Conservation (phyloP, 2,888 invertebrate genomes). For the Eupeodes latifasciatus region DNA sequence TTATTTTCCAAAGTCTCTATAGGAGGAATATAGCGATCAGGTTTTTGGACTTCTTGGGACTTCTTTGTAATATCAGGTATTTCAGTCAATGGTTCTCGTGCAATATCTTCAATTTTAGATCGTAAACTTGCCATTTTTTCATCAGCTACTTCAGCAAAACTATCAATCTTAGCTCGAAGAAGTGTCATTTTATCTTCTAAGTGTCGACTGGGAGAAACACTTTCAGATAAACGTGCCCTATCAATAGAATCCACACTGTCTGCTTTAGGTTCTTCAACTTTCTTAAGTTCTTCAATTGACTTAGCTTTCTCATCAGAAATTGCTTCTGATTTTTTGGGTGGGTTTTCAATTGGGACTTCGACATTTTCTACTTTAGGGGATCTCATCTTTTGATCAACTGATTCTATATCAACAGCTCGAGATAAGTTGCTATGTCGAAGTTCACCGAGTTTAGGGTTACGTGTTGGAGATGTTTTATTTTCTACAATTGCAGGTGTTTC, state of each 20-base stretch:
- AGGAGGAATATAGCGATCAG: not conserved
- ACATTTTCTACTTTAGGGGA: not conserved
- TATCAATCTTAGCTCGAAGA: conserved; percentile 66
- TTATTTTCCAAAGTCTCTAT: not conserved
- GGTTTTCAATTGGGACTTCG: not conserved
- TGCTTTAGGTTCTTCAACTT: not conserved
- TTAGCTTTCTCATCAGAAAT: not conserved
- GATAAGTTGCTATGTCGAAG: conserved; percentile 55
- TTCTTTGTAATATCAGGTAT: not conserved
- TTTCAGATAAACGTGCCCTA: conserved; percentile 40
- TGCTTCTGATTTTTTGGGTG: not conserved
- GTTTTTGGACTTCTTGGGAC: not conserved
- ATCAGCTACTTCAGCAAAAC: conserved; percentile 68
- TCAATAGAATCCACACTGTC: not conserved
- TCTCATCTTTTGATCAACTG: not conserved
- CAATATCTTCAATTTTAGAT: conserved; percentile 49
- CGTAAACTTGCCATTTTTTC: conserved; percentile 60
- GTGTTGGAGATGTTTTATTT: conserved; percentile 22
- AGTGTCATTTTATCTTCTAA: conserved; percentile 51
- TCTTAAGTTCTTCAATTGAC: not conserved
- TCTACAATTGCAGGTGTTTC: not conserved
- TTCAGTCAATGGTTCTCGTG: conserved; percentile 1
- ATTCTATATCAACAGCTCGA: conserved; percentile 53
- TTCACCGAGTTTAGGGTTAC: conserved; percentile 61
- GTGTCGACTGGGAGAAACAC: conserved; percentile 50